phyloP scores from a whole-genome alignment of 2,888 invertebrate genomes.

The Amiota mariae region DNA sequence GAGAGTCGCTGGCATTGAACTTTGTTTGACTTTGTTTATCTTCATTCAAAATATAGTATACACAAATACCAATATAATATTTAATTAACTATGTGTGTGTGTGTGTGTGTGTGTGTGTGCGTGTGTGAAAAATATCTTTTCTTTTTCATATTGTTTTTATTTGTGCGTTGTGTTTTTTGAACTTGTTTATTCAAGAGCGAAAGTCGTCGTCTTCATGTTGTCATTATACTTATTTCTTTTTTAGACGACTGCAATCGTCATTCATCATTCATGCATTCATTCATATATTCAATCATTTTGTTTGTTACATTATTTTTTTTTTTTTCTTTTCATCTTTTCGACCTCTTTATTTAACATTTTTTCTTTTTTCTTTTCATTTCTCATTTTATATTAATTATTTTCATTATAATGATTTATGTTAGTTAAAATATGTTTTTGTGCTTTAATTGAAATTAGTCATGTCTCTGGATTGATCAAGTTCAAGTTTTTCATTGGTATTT shows the following conservation, averaged over 20 bases:
- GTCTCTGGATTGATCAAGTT: no score
- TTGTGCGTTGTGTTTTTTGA: not conserved
- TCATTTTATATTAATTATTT: no score
- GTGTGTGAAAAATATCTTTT: not conserved
- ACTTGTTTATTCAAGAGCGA: not conserved
- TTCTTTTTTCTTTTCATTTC: not conserved
- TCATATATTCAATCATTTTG: conserved; percentile 51
- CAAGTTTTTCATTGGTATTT: no score
- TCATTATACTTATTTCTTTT: not conserved
- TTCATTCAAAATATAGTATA: not conserved
- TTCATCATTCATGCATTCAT: not conserved
- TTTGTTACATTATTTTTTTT: not conserved
- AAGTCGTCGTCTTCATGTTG: conserved; percentile 8
- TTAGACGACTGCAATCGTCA: conserved; percentile 2
- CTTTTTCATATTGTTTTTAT: not conserved
- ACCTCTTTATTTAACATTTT: not conserved
- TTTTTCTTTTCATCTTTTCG: not conserved
- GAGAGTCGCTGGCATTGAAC: conserved; percentile 57
- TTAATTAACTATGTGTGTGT: conserved; percentile 9
- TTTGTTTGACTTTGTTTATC: conserved; percentile 58
- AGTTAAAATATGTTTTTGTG: no score
- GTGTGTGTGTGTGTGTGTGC: not conserved
- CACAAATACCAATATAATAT: not conserved
- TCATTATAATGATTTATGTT: no score
- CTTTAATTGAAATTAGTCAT: no score